Evolutionary conservation across 92 coral and sea anemone species (phyloP).

Genomic region (Epizoanthus illoricatus): DNA sequence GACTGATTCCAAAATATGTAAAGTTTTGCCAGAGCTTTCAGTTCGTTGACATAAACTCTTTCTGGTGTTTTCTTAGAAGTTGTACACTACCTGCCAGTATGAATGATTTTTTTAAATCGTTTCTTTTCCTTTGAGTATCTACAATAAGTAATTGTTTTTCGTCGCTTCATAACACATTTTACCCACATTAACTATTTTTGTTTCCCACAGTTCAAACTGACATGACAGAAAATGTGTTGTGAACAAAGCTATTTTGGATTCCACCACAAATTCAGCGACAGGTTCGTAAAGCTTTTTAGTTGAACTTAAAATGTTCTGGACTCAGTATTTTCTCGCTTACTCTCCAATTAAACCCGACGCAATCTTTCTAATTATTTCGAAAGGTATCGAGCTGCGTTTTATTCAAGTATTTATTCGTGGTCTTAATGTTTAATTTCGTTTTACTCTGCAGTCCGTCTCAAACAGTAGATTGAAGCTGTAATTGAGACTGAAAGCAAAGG

Average conservation of each 20-base stretch:
- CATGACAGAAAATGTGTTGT: not conserved
- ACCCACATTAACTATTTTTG: not conserved
- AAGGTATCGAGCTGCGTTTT: slow-evolving; percentile 14
- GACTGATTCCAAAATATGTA: slow-evolving; percentile 45
- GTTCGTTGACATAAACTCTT: slow-evolving; percentile 15
- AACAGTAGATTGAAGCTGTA: slow-evolving; percentile 33
- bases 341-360: slow-evolving; percentile 15
- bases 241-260: slow-evolving; percentile 30
- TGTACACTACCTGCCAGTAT: slow-evolving; percentile 16
- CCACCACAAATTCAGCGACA: slow-evolving; percentile 20
- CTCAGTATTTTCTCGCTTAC: not conserved
- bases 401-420: slow-evolving; percentile 1
- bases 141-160: slow-evolving; percentile 7
- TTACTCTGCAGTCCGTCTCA: slow-evolving; percentile 22
- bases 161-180: not conserved
- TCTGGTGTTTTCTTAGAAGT: slow-evolving; percentile 16
- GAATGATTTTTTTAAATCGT: slow-evolving; percentile 23
- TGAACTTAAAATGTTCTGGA: not conserved
- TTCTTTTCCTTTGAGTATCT: not conserved
- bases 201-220: slow-evolving; percentile 14
- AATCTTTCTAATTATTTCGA: slow-evolving; percentile 12
- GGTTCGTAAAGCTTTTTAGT: not conserved
- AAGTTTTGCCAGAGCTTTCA: slow-evolving; percentile 40
- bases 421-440: slow-evolving; percentile 36
- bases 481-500: slow-evolving; percentile 25